phyloP scores from a whole-genome alignment of 2,888 invertebrate genomes.

The Catocala nupta region DNA sequence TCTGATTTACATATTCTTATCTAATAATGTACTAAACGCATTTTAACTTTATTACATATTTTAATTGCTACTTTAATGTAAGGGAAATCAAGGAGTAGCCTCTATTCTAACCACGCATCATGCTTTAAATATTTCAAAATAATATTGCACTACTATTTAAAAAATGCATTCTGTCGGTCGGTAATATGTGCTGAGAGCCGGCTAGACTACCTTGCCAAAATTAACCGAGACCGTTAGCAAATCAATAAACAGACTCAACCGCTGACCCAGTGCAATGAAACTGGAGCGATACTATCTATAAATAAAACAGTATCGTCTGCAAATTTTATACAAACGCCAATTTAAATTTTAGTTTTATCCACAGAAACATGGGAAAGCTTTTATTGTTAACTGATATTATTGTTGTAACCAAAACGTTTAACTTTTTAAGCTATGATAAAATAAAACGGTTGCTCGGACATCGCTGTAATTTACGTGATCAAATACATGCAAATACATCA shows the following conservation, averaged over 20 bases:
- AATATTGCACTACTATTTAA: conserved; percentile 16
- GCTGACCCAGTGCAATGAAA: conserved; percentile 79
- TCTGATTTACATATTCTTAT: conserved; percentile 53
- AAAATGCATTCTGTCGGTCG: conserved; percentile 25
- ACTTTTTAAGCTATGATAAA: no score
- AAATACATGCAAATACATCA: no score
- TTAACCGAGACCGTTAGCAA: conserved; percentile 76
- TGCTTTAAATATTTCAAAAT: neutral
- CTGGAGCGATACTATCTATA: conserved; percentile 77
- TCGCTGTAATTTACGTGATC: no score
- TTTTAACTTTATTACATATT: conserved; percentile 16
- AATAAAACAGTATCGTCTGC: conserved; percentile 75
- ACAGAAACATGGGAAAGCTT: conserved; percentile 68
- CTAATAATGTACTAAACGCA: conserved; percentile 22
- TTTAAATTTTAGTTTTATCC: conserved; percentile 64
- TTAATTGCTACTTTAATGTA: neutral
- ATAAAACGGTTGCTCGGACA: no score
- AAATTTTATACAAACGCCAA: conserved; percentile 74
- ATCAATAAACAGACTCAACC: conserved; percentile 80
- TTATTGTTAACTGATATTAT: conserved; percentile 47
- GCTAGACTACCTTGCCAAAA: conserved; percentile 73
- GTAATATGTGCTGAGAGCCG: conserved; percentile 21
- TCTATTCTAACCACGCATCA: neutral
- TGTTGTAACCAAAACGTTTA: conserved; percentile 1
- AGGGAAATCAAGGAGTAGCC: neutral